Evolutionary conservation across 2,888 invertebrate genomes (phyloP).

Genomic region (Drosophila sordidapex): DNA sequence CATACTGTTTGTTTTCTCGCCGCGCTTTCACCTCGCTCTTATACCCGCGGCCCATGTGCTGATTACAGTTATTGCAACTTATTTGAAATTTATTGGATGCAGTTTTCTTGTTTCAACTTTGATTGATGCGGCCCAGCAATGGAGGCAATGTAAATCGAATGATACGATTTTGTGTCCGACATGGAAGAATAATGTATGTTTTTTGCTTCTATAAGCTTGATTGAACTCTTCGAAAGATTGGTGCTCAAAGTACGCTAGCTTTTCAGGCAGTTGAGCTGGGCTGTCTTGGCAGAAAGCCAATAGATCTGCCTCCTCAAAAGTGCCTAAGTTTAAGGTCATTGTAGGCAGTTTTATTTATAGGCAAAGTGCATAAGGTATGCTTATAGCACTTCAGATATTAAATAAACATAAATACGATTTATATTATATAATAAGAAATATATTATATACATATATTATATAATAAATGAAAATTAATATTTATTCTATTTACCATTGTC

Average conservation of each 20-base stretch:
- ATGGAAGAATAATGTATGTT: slow-evolving; percentile 26
- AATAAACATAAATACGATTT: too few relatives aligned
- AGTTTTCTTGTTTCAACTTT: slow-evolving; percentile 59
- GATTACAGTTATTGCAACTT: slow-evolving; percentile 79
- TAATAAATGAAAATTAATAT: not conserved
- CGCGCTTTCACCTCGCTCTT: not conserved
- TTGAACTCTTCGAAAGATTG: not conserved
- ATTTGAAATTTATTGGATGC: slow-evolving; percentile 75
- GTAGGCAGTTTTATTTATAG: not conserved
- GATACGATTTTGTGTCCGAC: slow-evolving; percentile 23
- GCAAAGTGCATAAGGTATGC: not conserved
- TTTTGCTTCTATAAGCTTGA: not conserved
- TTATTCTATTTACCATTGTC: not conserved
- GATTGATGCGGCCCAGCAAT: slow-evolving; percentile 60
- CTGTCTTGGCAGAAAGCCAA: not conserved
- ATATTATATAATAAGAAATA: too few relatives aligned
- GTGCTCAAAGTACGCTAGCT: not conserved
- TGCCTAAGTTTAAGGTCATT: not conserved
- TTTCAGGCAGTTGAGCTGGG: slow-evolving; percentile 1
- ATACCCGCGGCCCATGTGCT: slow-evolving; percentile 47
- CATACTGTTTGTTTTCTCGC: slow-evolving; percentile 56
- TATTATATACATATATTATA: not conserved
- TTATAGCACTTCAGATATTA: not conserved
- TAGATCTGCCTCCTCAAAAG: not conserved
- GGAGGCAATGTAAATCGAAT: slow-evolving; percentile 43